Base-by-base conservation (phyloP, 1,140 invertebrate genomes). In the Penaeus indicus region DNA sequence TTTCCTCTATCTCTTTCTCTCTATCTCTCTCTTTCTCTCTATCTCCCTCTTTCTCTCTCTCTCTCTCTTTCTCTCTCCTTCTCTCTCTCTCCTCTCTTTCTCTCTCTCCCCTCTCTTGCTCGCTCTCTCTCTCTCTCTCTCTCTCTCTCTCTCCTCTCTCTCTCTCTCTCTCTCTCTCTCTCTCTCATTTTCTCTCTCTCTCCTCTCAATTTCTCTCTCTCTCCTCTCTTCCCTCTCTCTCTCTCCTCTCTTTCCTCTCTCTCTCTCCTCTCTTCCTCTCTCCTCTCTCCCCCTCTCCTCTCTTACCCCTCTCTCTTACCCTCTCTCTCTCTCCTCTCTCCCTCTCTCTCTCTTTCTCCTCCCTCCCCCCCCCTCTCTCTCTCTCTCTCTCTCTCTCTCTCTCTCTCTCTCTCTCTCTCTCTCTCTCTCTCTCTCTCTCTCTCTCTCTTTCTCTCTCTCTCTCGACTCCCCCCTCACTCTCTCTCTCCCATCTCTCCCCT, bases 391-490 rank as follows among this genome's bases (percentile, higher is more conserved):
- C 2, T 38, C 38, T 25, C 38, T 38, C 38, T 1, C 38, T n/a
- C 38, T 19, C 38, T 38, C 38, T 19, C 38, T 38, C 19, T 38
- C 38, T 38, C 18, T 38, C 19, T 75, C 69, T 27, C 69, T 27
- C 25, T 75, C 19, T 8, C 22, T 19, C 11, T 32, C 18, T 75
- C 25, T 75, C 5, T 75, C 10, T 38, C n/a, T 32, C 0, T 75
- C 69, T 75, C 22, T 75, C 69, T 75, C 69, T 19, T n/a, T 75
- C n/a, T 27, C 69, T 75, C 69, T 27, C 25, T 75, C 69, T 75
- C 69, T 75, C n/a, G n/a, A n/a, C 69, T 75, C 22, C 69, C 32
- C 69, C 32, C 22, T n/a, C 4, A 27, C 38, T n/a, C n/a, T 72
- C 19, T 72, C 25, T 27, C 5, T 72, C 19, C n/a, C n/a, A n/a